Base-by-base conservation (phyloP, 2,113 vertebrate species). In the Melanocharis versteri region DNA sequence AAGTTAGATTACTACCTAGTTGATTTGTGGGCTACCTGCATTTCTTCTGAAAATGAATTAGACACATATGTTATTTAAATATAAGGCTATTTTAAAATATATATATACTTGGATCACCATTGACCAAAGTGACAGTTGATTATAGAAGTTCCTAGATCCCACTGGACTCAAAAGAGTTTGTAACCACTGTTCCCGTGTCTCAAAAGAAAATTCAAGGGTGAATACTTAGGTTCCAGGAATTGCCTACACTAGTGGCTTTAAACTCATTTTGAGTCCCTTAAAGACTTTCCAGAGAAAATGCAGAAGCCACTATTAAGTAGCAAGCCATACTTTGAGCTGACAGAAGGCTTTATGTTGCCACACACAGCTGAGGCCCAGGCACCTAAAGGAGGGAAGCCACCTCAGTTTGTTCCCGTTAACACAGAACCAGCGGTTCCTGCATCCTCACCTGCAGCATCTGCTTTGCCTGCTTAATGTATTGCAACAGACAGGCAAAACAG, bases 261-360 rank as follows among this genome's bases (percentile, higher is more conserved):
- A 47, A 51, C 31, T 89, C 0, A 58, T 39, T 44, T 26, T 40
- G 12, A 65, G 16, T 44, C 17, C 21, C 42, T 69, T 50, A 33
- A 71, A 64, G 42, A 20, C 40, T 37, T 71, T 58, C 42, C 11
- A 45, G 16, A 35, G 33, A 60, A 90, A 71, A 79, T 3, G 31
- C 19, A 66, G 60, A 78, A 82, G 15, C 11, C 9, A 2, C 66
- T 54, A 18, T 39, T 60, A 77, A 70, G 68, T 8, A 83, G 76
- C 26, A 71, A 10, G 4, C 7, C 28, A 19, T 13, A 23, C 11
- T n/a, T 15, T 64, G 17, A 45, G 27, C 40, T 40, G 35, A 70
- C 0, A 31, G 37, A 81, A 51, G 53, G 40, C 24, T 90, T 79
- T 45, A 14, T 1, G 1, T 15, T 48, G 28, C 44, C 0, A 0